A percentile compares a stretch with the other conserved stretches of the same genome.
Conservation (phyloP, 2,797 vertebrate species). For the Microcaecilia unicolor region DNA sequence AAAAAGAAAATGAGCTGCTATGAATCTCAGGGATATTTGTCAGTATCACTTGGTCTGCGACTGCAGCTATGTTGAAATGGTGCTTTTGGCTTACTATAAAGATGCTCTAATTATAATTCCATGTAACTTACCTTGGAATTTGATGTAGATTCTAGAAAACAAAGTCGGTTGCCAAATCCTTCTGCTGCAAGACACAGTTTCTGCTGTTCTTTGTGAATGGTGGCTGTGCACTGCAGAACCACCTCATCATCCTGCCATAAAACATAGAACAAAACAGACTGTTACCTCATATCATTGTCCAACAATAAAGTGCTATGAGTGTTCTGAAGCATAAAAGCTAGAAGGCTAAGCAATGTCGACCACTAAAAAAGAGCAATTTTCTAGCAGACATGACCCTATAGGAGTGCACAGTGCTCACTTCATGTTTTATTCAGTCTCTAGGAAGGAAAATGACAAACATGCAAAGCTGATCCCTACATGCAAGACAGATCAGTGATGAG, state of each 20-base stretch:
- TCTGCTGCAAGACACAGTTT: conserved; percentile 90
- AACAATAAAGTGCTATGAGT: not conserved
- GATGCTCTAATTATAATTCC: too few species aligned
- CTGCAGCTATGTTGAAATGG: too few species aligned
- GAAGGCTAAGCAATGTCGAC: too few species aligned
- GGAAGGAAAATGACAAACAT: not conserved
- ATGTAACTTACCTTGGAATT: conserved; percentile 80
- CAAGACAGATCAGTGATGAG: too few species aligned
- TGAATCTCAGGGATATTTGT: too few species aligned
- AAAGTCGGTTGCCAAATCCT: conserved; percentile 92
- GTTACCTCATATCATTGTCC: not conserved
- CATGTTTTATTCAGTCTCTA: too few species aligned
- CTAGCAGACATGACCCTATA: too few species aligned
- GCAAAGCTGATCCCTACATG: not conserved
- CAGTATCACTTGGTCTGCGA: too few species aligned
- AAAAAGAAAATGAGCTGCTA: too few species aligned
- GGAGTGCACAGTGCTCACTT: too few species aligned
- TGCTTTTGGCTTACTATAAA: too few species aligned
- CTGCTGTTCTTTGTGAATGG: conserved; percentile 84
- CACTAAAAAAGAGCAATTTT: too few species aligned
- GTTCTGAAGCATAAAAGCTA: not conserved
- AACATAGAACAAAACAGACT: not conserved
- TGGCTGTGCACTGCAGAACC: conserved; percentile 85
- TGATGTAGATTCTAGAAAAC: conserved; percentile 91
- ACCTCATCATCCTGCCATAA: conserved; percentile 81